phyloP scores from a whole-genome alignment of 2,797 vertebrate genomes.

The Pitangus sulphuratus region DNA sequence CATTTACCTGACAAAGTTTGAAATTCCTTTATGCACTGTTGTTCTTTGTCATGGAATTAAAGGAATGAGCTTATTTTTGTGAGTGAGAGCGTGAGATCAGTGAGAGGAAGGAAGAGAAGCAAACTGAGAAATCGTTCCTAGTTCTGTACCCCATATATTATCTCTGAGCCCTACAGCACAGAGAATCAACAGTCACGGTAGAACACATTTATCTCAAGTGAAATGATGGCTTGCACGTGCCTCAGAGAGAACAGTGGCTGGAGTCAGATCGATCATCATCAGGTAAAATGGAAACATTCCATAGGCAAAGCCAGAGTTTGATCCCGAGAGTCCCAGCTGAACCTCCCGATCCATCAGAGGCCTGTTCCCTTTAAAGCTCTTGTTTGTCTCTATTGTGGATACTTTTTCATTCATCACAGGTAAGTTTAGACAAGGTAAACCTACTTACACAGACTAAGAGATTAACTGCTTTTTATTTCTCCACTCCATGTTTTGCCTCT shows the following conservation, averaged over 20 bases:
- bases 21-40: not conserved
- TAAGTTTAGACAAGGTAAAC: slow-evolving; percentile 46
- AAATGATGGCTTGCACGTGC: not conserved
- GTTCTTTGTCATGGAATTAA: not conserved
- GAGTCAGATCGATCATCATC: not conserved
- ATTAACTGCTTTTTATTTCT: slow-evolving; percentile 70
- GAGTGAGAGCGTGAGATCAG: not conserved
- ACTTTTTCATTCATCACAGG: slow-evolving; percentile 2
- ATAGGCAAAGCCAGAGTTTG: not conserved
- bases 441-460: not conserved
- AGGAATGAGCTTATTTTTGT: not conserved
- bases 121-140: not conserved
- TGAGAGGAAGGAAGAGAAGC: not conserved
- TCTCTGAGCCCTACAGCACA: not conserved
- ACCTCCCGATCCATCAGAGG: not conserved
- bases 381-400: not conserved
- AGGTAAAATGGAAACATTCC: not conserved
- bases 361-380: not conserved
- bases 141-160: not conserved
- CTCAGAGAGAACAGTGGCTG: not conserved
- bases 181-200: not conserved
- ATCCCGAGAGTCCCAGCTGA: not conserved
- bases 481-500: slow-evolving; percentile 67
- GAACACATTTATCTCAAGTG: not conserved
- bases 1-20: not conserved